Conservation (phyloP, 2,888 invertebrate genomes). For the Yponomeuta cagnagella region DNA sequence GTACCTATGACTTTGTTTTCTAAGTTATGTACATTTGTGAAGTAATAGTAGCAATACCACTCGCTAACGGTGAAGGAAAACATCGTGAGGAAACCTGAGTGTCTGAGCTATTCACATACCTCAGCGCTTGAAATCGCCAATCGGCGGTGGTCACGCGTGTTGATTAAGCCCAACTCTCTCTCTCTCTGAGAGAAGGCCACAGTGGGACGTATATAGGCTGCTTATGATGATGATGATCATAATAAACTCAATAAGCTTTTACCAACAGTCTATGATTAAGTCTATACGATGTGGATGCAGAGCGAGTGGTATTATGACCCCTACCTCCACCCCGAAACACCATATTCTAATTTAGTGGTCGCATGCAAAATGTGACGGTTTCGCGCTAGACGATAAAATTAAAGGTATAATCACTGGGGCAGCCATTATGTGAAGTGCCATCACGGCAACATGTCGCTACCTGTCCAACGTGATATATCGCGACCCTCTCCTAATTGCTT, state of each 20-base stretch:
- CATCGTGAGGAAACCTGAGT: too few relatives aligned
- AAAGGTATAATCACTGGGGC: slow-evolving; percentile 15
- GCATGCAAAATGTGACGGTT: background rate
- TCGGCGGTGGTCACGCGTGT: too few relatives aligned
- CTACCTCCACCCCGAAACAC: background rate
- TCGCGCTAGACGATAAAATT: slow-evolving; percentile 9
- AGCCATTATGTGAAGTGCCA: slow-evolving; percentile 39
- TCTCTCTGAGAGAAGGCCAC: too few relatives aligned
- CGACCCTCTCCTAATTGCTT: slow-evolving; percentile 49
- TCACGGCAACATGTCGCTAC: slow-evolving; percentile 52
- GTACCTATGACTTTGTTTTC: too few relatives aligned
- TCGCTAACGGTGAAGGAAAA: too few relatives aligned
- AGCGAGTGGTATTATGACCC: background rate
- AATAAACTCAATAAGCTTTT: background rate
- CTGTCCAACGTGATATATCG: slow-evolving; percentile 52
- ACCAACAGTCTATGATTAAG: background rate
- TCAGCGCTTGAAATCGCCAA: too few relatives aligned
- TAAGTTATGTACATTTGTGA: too few relatives aligned
- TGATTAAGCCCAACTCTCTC: too few relatives aligned
- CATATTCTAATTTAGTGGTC: slow-evolving; percentile 2
- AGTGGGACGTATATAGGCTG: too few relatives aligned
- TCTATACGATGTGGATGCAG: background rate
- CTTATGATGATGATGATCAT: too few relatives aligned
- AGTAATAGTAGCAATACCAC: too few relatives aligned
- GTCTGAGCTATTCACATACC: too few relatives aligned